Conservation (phyloP, 2,888 invertebrate species). For the Ormia ochracea region DNA sequence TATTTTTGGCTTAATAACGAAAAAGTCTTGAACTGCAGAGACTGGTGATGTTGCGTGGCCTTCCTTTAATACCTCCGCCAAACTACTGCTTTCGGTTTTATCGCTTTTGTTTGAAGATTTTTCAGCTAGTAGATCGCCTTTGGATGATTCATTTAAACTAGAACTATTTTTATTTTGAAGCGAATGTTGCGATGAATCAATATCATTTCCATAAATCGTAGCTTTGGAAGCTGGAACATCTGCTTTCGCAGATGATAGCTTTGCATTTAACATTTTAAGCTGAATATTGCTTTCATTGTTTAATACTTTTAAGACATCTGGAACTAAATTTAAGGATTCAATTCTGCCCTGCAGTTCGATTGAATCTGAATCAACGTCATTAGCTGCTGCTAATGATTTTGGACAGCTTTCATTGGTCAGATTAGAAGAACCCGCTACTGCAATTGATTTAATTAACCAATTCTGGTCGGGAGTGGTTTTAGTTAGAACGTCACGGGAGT, state of each 20-base stretch:
- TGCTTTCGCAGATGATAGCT: background rate
- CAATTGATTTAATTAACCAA: background rate
- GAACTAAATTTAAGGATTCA: background rate
- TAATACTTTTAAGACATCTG: background rate
- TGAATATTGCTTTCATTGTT: background rate
- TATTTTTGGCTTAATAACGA: background rate
- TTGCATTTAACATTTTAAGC: background rate
- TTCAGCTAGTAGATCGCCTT: background rate
- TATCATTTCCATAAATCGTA: background rate
- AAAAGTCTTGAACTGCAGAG: background rate
- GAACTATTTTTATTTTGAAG: background rate
- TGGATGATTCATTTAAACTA: background rate
- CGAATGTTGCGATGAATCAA: background rate
- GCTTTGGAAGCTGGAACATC: background rate
- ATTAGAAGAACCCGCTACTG: background rate
- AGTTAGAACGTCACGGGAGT: background rate
- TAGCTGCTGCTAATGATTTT: background rate
- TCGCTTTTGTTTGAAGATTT: background rate
- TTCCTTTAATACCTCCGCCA: background rate
- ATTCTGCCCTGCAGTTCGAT: background rate
- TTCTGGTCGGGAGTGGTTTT: background rate
- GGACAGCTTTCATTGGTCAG: background rate
- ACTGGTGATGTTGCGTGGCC: background rate
- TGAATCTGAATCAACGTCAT: background rate
- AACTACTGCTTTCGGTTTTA: background rate